Evolutionary conservation across 2,113 vertebrate species (phyloP), one percentile per base, ranked within the genome.

Genomic region (Scytalopus superciliaris): DNA sequence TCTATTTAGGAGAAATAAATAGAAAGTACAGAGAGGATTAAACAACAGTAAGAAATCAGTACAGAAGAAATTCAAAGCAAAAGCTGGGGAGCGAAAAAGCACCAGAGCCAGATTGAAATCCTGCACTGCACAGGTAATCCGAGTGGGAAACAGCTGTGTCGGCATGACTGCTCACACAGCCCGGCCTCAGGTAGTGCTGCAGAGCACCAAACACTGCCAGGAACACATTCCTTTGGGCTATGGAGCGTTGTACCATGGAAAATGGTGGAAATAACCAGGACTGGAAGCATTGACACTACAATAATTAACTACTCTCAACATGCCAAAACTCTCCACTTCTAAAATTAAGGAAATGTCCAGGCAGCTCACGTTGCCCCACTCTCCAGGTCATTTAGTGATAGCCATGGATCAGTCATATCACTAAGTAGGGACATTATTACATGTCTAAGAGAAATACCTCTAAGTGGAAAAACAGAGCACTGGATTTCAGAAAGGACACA

Each of bases 181-280:
- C 52, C 84, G 21, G 53, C 19, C 80, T 59, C 89, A 42, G 90
- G 96, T 52, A 50, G 62, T 16, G 56, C 90, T 68, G 90, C 95
- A 91, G 74, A 91, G 84, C 79, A 37, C 87, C 14, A 3, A 39
- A 4, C 17, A 40, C 92, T 88, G 92, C 94, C 95, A 91, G 19
- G 63, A 90, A 69, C 8, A 0, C 0, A 0, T 8, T 87, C 63
- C 90, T 79, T 30, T 6, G 0, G 80, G 73, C 56, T n/a, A 6
- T 2, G 47, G 13, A 94, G 74, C 68, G 9, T 45, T 35, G 39
- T 0, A 31, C 75, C 88, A 55, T 23, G 59, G 79, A 86, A 86
- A 92, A 77, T 11, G 45, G n/a, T 70, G 30, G 49, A 84, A 91
- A 84, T 7, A 63, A 59, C 31, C 5, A 33, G 31, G 40, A 30